Evolutionary conservation across 2,113 vertebrate genomes (phyloP), one percentile per base, ranked within the genome.

Genomic region (Dissostichus mawsoni): DNA sequence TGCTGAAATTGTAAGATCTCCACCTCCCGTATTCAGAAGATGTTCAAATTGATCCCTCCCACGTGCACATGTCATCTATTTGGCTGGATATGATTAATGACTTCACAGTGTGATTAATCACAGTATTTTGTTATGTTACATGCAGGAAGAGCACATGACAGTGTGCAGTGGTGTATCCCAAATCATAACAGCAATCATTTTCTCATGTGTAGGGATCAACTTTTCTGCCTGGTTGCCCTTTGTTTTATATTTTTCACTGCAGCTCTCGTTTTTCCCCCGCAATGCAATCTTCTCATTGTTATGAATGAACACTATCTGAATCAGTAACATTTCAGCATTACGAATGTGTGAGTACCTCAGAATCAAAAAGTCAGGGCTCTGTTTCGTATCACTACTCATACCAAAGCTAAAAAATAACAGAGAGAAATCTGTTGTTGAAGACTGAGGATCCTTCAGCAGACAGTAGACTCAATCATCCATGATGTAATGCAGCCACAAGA

Each of bases 381-480:
- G 29, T 69, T 59, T 55, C 11, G 17, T 56, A 14, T 58, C 41
- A 58, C 53, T 58, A 33, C 63, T 67, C 64, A 48, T 64, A 13
- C 6, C 44, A 20, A 3, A 25, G 52, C 50, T 70, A 56, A 65
- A 68, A 63, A 57, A 47, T 59, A 78, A 71, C 53, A 61, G 33
- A 50, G 18, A 67, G 45, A 47, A 66, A 74, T 88, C 20, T 73
- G 74, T 65, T 50, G 52, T 62, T 41, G 58, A 47, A 66, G 69
- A 86, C 59, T 71, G 12, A 76, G 58, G 76, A 65, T 64, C 74
- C 47, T 76, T 64, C 62, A 58, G 68, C 78, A 77, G 80, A 23
- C 57, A n/a, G 65, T 52, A 47, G 77, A 73, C 57, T 83, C 77
- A 74, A 81, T 90, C 72, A 74, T 82, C 73, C 50, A n/a, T 51